phyloP scores from a whole-genome alignment of 2,888 invertebrate genomes.

The Melipona beecheii region DNA sequence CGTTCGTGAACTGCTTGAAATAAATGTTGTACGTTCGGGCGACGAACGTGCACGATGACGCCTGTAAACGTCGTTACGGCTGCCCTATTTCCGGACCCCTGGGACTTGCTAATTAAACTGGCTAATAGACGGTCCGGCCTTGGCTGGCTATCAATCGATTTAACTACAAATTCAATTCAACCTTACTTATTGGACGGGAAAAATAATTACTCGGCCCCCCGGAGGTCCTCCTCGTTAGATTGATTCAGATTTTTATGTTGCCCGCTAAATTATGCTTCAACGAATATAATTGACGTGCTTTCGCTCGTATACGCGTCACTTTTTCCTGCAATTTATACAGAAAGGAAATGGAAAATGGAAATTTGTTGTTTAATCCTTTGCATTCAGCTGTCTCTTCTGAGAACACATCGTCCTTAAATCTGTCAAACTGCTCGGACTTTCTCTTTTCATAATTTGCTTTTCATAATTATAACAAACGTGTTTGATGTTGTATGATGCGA shows the following conservation, averaged over 20 bases:
- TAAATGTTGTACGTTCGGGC: slow-evolving; percentile 14
- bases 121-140: slow-evolving; percentile 59
- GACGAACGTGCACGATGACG: slow-evolving; percentile 34
- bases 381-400: too few relatives aligned
- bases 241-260: slow-evolving; percentile 5
- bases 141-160: slow-evolving; percentile 64
- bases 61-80: slow-evolving; percentile 47
- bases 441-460: too few relatives aligned
- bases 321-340: background rate
- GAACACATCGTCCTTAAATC: too few relatives aligned
- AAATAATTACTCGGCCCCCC: slow-evolving; percentile 45
- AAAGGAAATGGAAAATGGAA: too few relatives aligned
- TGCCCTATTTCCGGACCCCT: slow-evolving; percentile 62
- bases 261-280: slow-evolving; percentile 1
- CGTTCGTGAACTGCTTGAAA: slow-evolving; percentile 15
- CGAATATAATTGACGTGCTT: background rate
- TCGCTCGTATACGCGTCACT: too few relatives aligned
- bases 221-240: slow-evolving; percentile 29
- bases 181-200: slow-evolving; percentile 61
- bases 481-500: too few relatives aligned
- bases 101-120: slow-evolving; percentile 61
- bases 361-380: too few relatives aligned
- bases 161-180: slow-evolving; percentile 65
- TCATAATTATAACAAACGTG: too few relatives aligned
- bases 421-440: too few relatives aligned